phyloP scores from a whole-genome alignment of 1,140 invertebrate genomes.

The Chrysopa pallens region DNA sequence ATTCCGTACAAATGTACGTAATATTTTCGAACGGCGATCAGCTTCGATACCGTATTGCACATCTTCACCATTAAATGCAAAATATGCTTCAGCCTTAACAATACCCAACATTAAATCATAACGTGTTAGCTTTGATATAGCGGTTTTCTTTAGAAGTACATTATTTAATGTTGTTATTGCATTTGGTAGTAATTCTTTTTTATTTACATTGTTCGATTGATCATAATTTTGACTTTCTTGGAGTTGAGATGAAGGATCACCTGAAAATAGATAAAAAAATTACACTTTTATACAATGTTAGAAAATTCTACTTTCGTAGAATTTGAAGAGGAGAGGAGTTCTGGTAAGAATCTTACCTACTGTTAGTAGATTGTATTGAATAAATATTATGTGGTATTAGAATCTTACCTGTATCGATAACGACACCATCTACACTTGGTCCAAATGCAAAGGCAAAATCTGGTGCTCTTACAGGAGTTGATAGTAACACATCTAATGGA shows the following conservation, averaged over 20 bases:
- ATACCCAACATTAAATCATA: slow-evolving; percentile 92
- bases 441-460: slow-evolving; percentile 78
- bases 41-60: slow-evolving; percentile 83
- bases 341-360: too few relatives aligned
- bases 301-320: neutral
- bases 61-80: slow-evolving; percentile 77
- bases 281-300: neutral
- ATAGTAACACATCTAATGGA: slow-evolving; percentile 50
- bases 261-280: slow-evolving; percentile 3
- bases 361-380: too few relatives aligned
- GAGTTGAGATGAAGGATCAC: slow-evolving; percentile 18
- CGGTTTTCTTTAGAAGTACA: slow-evolving; percentile 55
- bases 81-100: slow-evolving; percentile 69
- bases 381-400: slow-evolving; percentile 27
- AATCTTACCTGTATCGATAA: slow-evolving; percentile 50
- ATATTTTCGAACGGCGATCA: slow-evolving; percentile 64
- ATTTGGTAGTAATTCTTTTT: slow-evolving; percentile 18
- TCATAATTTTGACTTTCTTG: slow-evolving; percentile 15
- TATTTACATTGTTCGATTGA: slow-evolving; percentile 17
- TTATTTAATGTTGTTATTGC: slow-evolving; percentile 56
- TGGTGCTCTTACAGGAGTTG: slow-evolving; percentile 56
- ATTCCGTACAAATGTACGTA: slow-evolving; percentile 84
- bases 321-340: slow-evolving; percentile 5
- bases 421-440: slow-evolving; percentile 80
- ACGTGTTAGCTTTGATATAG: slow-evolving; percentile 50